Evolutionary conservation across 2,888 invertebrate species (phyloP).

Genomic region (Lepidonotus clava): DNA sequence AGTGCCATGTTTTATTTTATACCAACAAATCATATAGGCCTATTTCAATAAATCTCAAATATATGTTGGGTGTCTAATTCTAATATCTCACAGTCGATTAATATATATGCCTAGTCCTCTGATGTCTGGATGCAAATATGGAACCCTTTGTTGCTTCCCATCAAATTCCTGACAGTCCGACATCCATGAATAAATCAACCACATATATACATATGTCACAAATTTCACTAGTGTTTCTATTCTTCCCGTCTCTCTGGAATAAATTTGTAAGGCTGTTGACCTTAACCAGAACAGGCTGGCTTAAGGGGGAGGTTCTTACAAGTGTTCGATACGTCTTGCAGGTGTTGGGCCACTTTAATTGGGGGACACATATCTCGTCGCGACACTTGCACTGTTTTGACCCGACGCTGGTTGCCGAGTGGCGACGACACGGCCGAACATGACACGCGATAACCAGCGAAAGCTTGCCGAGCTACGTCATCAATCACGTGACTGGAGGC

Average conservation of each 20-base stretch:
- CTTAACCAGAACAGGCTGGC: conserved; percentile 12
- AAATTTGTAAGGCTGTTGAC: background rate
- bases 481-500: background rate
- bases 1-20: too few species aligned
- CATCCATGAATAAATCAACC: background rate
- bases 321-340: background rate
- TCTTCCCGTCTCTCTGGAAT: conserved; percentile 21
- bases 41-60: background rate
- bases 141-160: too few species aligned
- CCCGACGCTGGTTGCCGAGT: conserved; percentile 9
- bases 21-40: background rate
- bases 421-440: background rate
- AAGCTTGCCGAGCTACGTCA: conserved; percentile 5
- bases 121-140: too few species aligned
- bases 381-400: conserved; percentile 10
- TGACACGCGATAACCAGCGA: conserved; percentile 42
- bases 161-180: too few species aligned
- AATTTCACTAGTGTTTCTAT: background rate
- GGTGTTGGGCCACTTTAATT: conserved; percentile 33
- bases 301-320: background rate
- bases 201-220: background rate
- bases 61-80: background rate
- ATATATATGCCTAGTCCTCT: too few species aligned
- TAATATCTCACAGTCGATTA: background rate
- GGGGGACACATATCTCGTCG: conserved; percentile 28